Evolutionary conservation across 2,797 vertebrate genomes (phyloP), one percentile per base, ranked within the genome.

Genomic region (Hoplostethus mediterraneus): DNA sequence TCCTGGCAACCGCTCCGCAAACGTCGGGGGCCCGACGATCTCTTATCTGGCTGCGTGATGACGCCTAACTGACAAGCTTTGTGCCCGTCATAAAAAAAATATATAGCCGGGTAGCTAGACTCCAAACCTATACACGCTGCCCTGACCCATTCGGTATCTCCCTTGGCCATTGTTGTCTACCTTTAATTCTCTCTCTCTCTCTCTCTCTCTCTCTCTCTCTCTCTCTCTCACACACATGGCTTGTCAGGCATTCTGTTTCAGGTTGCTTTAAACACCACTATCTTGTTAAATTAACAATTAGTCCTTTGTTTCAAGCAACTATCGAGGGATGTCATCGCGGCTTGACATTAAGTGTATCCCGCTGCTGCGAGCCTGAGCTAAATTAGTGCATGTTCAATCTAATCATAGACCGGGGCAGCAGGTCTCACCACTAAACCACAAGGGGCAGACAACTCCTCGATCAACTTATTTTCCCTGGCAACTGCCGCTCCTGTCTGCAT

Each of bases 391-490:
- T 71, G 85, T 84, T 89, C 81, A 74, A 57, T 88, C 88, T 92
- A 93, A 93, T 92, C 92, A 93, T 92, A 94, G 92, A 83, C 86
- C 85, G 79, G 79, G 58, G 82, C 85, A 88, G 84, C 88, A 87
- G 90, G 89, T 91, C 90, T 86, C 66, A 59, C 90, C 89, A 76
- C 87, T 63, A 79, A 90, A 90, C 90, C 90, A 80, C 90, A 75
- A 90, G 89, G 87, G 85, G 80, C 84, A 89, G 90, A 85, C 84
- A 77, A 90, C 87, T 92, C 89, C 87, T 87, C 78, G 57, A 92
- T 91, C 88, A 75, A 91, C 90, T 83, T 91, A 86, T 94, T 94
- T 93, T 91, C 92, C 90, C 90, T 93, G 93, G 92, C 93, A 91
- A 90, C 89, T 77, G 84, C 88, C 77, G 71, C 75, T 82, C 80